Percentiles rank a stretch among this genome's conserved stretches.
Conservation (phyloP, 2,113 vertebrate species). For the Neogobius melanostomus region DNA sequence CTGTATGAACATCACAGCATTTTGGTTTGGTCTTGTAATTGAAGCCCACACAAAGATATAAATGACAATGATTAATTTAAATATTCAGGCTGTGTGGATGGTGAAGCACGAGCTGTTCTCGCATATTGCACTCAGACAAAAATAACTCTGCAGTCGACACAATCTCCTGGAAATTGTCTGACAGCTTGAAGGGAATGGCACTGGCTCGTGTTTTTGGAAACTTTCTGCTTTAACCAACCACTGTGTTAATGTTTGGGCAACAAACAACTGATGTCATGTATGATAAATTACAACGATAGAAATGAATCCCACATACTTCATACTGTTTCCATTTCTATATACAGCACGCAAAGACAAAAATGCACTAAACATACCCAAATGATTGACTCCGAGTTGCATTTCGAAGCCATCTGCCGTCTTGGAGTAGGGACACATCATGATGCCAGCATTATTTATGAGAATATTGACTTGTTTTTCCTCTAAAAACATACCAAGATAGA, state of each 20-base stretch:
- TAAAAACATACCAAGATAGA: constrained; percentile 40
- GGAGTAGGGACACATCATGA: constrained; percentile 82
- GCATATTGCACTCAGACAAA: constrained; percentile 39
- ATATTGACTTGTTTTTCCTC: constrained; percentile 78
- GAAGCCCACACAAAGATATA: neutral
- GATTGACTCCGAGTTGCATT: constrained; percentile 80
- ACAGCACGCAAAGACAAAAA: neutral
- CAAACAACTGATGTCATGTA: neutral
- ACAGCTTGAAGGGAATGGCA: constrained; percentile 21
- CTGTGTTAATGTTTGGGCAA: neutral
- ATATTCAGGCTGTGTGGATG: constrained; percentile 33
- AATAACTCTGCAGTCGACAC: constrained; percentile 36
- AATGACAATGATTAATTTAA: neutral
- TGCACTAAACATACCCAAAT: constrained; percentile 70
- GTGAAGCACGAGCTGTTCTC: constrained; percentile 35
- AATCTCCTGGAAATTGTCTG: neutral
- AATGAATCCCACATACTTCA: neutral
- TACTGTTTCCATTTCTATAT: neutral
- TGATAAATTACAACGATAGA: neutral
- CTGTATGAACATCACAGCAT: neutral
- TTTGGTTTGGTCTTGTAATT: neutral
- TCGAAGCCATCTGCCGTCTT: constrained; percentile 78
- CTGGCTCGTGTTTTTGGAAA: neutral
- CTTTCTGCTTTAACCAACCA: neutral
- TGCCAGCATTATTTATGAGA: constrained; percentile 80